Evolutionary conservation across 2,797 vertebrate genomes (phyloP), one percentile per base, ranked within the genome.

Genomic region (Psittacula echo): DNA sequence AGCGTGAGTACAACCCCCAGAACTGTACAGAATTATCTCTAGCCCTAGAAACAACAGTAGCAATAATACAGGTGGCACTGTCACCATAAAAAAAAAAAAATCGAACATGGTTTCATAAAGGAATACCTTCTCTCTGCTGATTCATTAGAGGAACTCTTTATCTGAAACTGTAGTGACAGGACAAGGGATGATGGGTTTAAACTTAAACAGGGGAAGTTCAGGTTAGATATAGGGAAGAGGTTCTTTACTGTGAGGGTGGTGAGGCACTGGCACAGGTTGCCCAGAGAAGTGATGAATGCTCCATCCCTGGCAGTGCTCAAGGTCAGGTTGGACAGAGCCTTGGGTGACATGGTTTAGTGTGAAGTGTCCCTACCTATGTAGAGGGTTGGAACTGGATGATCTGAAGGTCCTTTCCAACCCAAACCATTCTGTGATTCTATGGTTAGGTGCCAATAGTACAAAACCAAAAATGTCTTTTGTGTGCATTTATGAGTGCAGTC

Each of bases 21-120:
- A 44, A 51, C 29, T 0, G 1, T 1, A 34, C 9, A 3, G 21
- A 42, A 24, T 19, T 10, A 9, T 21, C 54, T 41, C 8, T 0
- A 8, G 68, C 64, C 13, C 13, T 18, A 19, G n/a, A 39, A 56
- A 37, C 12, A 50, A 22, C 0, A 41, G 11, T 11, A 21, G n/a
- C 34, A 65, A 37, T 14, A 47, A 22, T 0, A 41, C 15, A 50
- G 17, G 30, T 18, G 30, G 30, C 32, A 42, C 16, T 10, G 42
- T 3, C 45, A 30, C 62, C 23, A 16, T 16, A 19, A 15, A 30
- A 34, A 32, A 19, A 13, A 30, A 34, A 7, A 51, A 73, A 17
- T 10, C 22, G 45, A 47, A 37, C n/a, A 16, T 5, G 5, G 21
- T 4, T 70, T 67, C 48, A 5, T 24, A 45, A 50, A 8, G 13